Base-by-base conservation (phyloP, 1,140 invertebrate species). In the Sycophaga agraensis region DNA sequence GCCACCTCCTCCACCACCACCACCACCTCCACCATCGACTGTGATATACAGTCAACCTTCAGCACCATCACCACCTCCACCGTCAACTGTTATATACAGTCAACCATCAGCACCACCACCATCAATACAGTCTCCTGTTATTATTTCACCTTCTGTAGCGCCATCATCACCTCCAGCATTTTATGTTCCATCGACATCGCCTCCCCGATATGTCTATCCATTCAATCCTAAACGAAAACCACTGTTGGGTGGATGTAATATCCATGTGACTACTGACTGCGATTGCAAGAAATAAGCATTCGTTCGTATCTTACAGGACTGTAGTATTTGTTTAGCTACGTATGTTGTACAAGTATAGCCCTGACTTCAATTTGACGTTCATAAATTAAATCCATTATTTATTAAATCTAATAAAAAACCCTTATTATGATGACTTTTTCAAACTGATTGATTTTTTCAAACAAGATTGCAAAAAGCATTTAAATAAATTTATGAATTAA, bases 401-500 rank as follows among this genome's bases (percentile, higher is more conserved):
- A 40, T 59, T 43, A 11, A 5, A 2, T 42, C 22, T 51, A 22
- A 16, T 22, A 50, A 34, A n/a, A 22, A 28, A 34, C 40, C 43
- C 40, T 43, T 59, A 42, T 43, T 42, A 26, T 59, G n/a, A n/a
- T n/a, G n/a, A n/a, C n/a, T n/a, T n/a, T n/a, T n/a, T n/a, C n/a
- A n/a, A n/a, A n/a, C n/a, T n/a, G n/a, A n/a, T n/a, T n/a, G n/a
- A n/a, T 43, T 43, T 31, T 3, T 17, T 42, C 2, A 28, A 37
- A 35, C 12, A 39, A 24, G 16, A 21, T 58, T 19, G n/a, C n/a
- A 40, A 49, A 58, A 22, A 28, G 6, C 14, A 28, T 49, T 49
- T 49, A 26, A 58, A 58, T 58, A 49, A 58, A 57, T 57, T 37
- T 7, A 24, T 34, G 14, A 45, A 58, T 49, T 8, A 58, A 58